Base-by-base conservation (phyloP, 2,113 vertebrate species). In the Pomatostomus ruficeps region DNA sequence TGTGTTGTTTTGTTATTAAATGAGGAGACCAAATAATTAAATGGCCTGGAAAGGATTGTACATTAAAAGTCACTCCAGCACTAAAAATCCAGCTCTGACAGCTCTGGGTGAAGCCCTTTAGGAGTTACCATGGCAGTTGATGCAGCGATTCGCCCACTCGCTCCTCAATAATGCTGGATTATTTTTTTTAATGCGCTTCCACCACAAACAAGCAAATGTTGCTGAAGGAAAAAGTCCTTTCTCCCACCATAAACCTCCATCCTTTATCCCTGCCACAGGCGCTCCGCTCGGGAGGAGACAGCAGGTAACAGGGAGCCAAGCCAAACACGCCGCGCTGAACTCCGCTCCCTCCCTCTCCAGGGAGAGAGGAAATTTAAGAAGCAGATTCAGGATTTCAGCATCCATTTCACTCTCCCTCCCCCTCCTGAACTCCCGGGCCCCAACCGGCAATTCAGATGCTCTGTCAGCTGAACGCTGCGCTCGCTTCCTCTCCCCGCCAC, bases 111-210 rank as follows among this genome's bases (percentile, higher is more conserved):
- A 96, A 94, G 96, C 67, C 93, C 94, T 94, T 87, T 61, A 48
- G 36, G 92, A 97, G 96, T 96, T 97, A 91, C 95, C 96, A 96
- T 97, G 95, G 96, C 24, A 97, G 91, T 94, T 35, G 83, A 84
- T 85, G 95, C 93, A 89, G 94, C 67, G 43, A 73, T 91, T 96
- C 89, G 78, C 96, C 95, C 96, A 96, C 96, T 96, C 89, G 0
- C 57, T 93, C 85, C 71, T 79, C 95, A 95, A 40, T 94, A 91
- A 95, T 43, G 94, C 84, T 49, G 77, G 84, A 65, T 88, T 93
- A 25, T 82, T 91, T 91, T 88, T 91, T 88, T 88, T 24, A 86
- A 94, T 48, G 79, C 5, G 10, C 58, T 92, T 90, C 92, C 76
- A 80, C 92, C 87, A 96, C 92, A 93, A 90, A 96, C 92, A 96